Evolutionary conservation across 2,888 invertebrate species (phyloP), one percentile per base, ranked within the genome.

Genomic region (Xylota sylvarum): DNA sequence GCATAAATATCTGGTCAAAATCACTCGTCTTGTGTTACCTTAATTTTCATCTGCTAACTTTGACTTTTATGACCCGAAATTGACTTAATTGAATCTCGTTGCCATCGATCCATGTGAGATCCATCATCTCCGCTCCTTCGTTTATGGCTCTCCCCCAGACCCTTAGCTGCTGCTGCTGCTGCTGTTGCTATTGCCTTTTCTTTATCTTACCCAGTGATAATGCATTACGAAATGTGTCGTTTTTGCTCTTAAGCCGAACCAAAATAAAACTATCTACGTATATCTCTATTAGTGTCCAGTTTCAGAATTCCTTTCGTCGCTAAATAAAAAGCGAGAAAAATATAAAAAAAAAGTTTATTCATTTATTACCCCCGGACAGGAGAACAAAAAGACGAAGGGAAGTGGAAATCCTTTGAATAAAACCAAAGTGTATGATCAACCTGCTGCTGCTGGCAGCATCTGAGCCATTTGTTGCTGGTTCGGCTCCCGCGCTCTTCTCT

Each of bases 251-350:
- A 43, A 55, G 23, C 9, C 37, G n/a, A 77, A 17, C 35, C n/a
- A 43, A 35, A 52, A 64, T 23, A 55, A 46, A 64, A 12, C 27
- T 55, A 64, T 48, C 30, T 30, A 43, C 14, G 27, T 78, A 86
- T 86, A 82, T 82, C 86, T 86, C 86, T 86, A 86, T 86, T 86
- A 86, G 86, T 78, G 77, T 62, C 77, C 72, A 86, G 86, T 69
- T 82, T 35, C 30, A 60, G 56, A 67, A 78, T 76, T 76, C 55
- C 60, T 62, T 77, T 77, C 40, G 48, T 50, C 60, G 40, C 55
- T 27, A 17, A 48, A 73, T 40, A 73, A 64, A 70, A 69, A 73
- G 55, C 55, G 73, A 73, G 55, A 73, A 78, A 65, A 52, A 78
- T 19, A 64, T 4, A 46, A 40, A 48, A 65, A 50, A 58, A 56